Conservation (phyloP, 2,113 vertebrate genomes). For the Equus przewalskii region DNA sequence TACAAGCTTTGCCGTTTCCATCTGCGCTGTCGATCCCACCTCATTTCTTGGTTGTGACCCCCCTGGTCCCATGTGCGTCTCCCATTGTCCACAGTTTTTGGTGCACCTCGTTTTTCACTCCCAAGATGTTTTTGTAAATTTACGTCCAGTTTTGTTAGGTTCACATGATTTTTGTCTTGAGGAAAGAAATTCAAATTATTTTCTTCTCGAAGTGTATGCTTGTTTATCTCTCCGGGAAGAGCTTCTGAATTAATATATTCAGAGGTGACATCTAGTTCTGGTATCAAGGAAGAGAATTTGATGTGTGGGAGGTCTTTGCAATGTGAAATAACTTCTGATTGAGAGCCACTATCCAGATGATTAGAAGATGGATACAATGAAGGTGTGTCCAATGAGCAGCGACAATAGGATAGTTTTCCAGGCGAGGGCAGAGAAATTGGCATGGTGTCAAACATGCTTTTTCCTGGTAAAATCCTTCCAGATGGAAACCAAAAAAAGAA, state of each 20-base stretch:
- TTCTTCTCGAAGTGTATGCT: constrained; percentile 58
- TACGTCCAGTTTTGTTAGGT: constrained; percentile 62
- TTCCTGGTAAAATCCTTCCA: constrained; percentile 91
- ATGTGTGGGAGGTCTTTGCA: constrained; percentile 87
- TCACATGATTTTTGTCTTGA: constrained; percentile 9
- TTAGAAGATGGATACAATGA: constrained; percentile 56
- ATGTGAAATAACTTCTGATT: constrained; percentile 67
- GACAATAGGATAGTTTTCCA: constrained; percentile 87
- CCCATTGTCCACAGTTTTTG: not conserved
- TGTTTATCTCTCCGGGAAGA: constrained; percentile 74
- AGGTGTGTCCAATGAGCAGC: constrained; percentile 83
- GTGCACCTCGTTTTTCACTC: constrained; percentile 55
- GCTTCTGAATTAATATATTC: constrained; percentile 89
- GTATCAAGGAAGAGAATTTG: constrained; percentile 89
- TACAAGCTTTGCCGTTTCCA: constrained; percentile 84
- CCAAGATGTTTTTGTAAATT: not conserved
- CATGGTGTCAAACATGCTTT: constrained; percentile 92
- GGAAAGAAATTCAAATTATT: constrained; percentile 45
- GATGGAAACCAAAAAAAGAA: constrained; percentile 52
- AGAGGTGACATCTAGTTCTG: constrained; percentile 91
- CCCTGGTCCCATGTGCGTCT: not conserved
- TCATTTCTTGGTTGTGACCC: not conserved
- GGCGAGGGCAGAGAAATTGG: constrained; percentile 77
- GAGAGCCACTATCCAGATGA: constrained; percentile 68
- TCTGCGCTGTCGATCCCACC: constrained; percentile 58